These are phyloP conservation scores for Lepidocyrtoides sp. DNA, from an alignment of 2,888 invertebrate genomes.

Conservation along the genomic window DNA sequence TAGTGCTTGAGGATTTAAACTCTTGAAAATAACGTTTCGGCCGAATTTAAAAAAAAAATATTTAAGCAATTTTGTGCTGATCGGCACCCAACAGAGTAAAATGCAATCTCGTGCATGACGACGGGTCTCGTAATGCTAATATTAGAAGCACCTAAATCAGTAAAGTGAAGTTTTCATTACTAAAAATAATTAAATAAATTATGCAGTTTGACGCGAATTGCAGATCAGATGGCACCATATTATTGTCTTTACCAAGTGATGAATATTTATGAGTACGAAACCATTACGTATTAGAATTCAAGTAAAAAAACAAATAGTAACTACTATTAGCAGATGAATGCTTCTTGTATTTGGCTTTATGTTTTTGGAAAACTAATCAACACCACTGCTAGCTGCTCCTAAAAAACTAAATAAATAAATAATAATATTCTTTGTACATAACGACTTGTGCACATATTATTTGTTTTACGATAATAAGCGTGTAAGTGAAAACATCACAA, in stretches of 20 bases:
- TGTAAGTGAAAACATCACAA: background rate
- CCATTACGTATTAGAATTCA: background rate
- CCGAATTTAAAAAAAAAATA: too few species aligned
- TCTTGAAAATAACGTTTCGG: too few species aligned
- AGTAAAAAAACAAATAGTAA: constrained; percentile 13
- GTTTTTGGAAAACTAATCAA: background rate
- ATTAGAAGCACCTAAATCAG: too few species aligned
- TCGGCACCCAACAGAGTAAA: too few species aligned
- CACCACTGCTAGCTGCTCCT: background rate
- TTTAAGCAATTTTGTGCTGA: too few species aligned
- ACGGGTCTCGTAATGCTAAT: too few species aligned
- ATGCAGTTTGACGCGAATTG: background rate
- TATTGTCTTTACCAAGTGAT: background rate
- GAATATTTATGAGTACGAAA: constrained; percentile 17
- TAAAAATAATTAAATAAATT: background rate
- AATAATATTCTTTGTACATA: too few species aligned
- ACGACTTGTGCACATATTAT: too few species aligned
- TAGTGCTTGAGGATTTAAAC: too few species aligned
- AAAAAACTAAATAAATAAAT: too few species aligned
- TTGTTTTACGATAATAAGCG: background rate
- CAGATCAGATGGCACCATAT: background rate
- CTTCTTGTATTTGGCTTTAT: background rate
- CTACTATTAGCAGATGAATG: background rate
- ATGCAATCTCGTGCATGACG: too few species aligned
- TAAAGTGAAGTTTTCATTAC: too few species aligned